Percentiles rank a stretch among this genome's conserved stretches.
Conservation (phyloP, 2,888 invertebrate species). For the Idaea straminata region DNA sequence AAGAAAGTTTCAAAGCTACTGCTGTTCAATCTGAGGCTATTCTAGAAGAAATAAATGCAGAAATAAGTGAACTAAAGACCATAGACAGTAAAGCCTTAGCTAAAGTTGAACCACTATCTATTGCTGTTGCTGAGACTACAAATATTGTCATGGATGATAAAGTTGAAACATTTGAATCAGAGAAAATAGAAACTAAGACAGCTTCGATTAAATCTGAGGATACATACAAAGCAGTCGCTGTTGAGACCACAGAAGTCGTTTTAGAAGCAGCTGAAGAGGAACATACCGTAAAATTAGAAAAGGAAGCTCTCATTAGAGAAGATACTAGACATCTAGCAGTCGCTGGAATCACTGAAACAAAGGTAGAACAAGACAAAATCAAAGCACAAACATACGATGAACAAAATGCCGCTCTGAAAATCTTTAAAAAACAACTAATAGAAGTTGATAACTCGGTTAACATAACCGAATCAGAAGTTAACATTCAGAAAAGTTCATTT, state of each 20-base stretch:
- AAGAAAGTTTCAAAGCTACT: slow-evolving; percentile 28
- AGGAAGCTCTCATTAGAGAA: slow-evolving; percentile 20
- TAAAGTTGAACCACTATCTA: slow-evolving; percentile 28
- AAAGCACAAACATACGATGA: slow-evolving; percentile 20
- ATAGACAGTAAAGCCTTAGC: slow-evolving; percentile 19
- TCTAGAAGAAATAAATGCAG: slow-evolving; percentile 32
- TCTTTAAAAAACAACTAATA: slow-evolving; percentile 22
- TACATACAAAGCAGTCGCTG: slow-evolving; percentile 23
- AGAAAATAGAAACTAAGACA: slow-evolving; percentile 22
- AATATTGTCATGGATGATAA: slow-evolving; percentile 24
- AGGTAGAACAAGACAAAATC: slow-evolving; percentile 23
- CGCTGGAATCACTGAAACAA: slow-evolving; percentile 26
- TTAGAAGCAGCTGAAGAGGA: slow-evolving; percentile 26
- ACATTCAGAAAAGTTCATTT: slow-evolving; percentile 19
- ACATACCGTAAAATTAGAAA: slow-evolving; percentile 16
- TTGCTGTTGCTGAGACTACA: slow-evolving; percentile 30
- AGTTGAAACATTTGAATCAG: slow-evolving; percentile 20
- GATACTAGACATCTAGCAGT: slow-evolving; percentile 20
- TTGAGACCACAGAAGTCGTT: slow-evolving; percentile 18
- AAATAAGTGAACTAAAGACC: slow-evolving; percentile 16
- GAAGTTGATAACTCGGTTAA: slow-evolving; percentile 15
- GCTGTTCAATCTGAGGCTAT: slow-evolving; percentile 21
- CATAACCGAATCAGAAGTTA: slow-evolving; percentile 21
- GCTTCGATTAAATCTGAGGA: slow-evolving; percentile 23
- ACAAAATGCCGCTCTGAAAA: slow-evolving; percentile 24